phyloP scores from a whole-genome alignment of 2,888 invertebrate genomes.

The Epinotia demarniana region DNA sequence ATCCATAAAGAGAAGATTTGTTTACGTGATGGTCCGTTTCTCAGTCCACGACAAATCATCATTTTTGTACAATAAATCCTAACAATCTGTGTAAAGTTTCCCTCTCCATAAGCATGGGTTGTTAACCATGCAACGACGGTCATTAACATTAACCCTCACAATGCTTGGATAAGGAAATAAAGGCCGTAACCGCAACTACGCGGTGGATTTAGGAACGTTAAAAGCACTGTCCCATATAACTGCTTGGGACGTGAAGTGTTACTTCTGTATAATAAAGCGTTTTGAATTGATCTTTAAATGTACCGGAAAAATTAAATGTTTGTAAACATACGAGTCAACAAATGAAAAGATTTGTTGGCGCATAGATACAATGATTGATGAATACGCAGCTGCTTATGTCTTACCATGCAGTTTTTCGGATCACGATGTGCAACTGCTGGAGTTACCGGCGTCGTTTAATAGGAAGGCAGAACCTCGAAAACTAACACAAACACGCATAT shows the following conservation, averaged over 20 bases:
- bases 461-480: too few relatives aligned
- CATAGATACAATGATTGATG: too few relatives aligned
- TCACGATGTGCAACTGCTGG: too few relatives aligned
- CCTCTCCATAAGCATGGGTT: neutral
- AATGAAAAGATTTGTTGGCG: too few relatives aligned
- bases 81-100: constrained; percentile 13
- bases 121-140: constrained; percentile 18
- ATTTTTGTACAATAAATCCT: constrained; percentile 1
- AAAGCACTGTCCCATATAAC: neutral
- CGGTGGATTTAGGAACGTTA: neutral
- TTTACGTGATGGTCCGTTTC: neutral
- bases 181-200: neutral
- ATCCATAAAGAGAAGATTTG: neutral
- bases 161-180: constrained; percentile 8
- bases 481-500: too few relatives aligned
- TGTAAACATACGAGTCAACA: too few relatives aligned
- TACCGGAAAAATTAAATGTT: too few relatives aligned
- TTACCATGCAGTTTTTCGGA: too few relatives aligned
- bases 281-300: too few relatives aligned
- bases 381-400: too few relatives aligned
- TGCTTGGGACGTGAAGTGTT: neutral
- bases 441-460: too few relatives aligned
- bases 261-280: too few relatives aligned
- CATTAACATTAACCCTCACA: constrained; percentile 12
- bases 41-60: constrained; percentile 2